phyloP scores from a whole-genome alignment of 2,888 invertebrate genomes.

The Nomada ruficornis region DNA sequence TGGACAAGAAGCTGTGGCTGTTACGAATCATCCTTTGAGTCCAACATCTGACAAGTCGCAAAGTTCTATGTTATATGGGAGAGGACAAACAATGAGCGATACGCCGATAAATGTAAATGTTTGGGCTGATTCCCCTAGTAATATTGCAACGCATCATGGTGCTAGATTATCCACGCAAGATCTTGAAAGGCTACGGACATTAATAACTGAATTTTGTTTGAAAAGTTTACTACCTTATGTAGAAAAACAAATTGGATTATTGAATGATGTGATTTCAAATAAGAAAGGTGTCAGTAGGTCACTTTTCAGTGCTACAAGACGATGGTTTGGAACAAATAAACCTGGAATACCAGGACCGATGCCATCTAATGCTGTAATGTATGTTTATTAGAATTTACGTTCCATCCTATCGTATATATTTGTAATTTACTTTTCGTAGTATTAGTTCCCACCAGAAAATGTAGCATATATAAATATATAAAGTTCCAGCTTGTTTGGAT shows the following conservation, averaged over 20 bases:
- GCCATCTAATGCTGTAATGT: conserved; percentile 93
- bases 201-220: conserved; percentile 94
- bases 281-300: conserved; percentile 97
- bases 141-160: conserved; percentile 88
- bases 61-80: conserved; percentile 52
- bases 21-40: conserved; percentile 90
- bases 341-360: conserved; percentile 89
- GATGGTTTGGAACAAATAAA: conserved; percentile 97
- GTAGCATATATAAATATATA: conserved; percentile 49
- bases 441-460: conserved; percentile 11
- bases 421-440: conserved; percentile 3
- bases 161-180: conserved; percentile 92
- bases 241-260: conserved; percentile 93
- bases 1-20: conserved; percentile 85
- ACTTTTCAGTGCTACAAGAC: conserved; percentile 96
- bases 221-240: conserved; percentile 95
- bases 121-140: conserved; percentile 86
- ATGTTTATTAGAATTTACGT: conserved; percentile 66
- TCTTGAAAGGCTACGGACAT: conserved; percentile 92
- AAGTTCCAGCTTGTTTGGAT: conserved; percentile 64
- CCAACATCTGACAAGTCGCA: conserved; percentile 86
- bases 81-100: conserved; percentile 52
- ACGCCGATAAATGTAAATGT: conserved; percentile 85
- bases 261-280: conserved; percentile 92
- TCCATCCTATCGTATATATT: conserved; percentile 6